Conservation (phyloP, 37 sponge, comb jelly and placozoan genomes). For the Oopsacas minuta region DNA sequence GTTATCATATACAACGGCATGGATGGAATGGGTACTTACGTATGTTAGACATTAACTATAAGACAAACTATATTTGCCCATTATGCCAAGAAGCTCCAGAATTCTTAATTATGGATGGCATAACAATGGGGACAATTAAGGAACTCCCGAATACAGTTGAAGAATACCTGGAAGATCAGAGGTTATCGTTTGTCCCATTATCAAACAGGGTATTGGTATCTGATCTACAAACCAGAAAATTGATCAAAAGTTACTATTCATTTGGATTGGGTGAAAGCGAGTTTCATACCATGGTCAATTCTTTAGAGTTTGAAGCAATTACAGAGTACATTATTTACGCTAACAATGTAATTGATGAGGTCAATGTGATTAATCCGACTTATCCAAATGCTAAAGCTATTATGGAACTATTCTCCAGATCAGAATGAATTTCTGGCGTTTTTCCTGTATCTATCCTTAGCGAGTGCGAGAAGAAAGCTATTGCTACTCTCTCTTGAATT, state of each 20-base stretch:
- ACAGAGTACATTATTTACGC: not conserved
- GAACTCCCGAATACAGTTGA: not conserved
- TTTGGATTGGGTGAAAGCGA: not conserved
- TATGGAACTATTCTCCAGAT: not conserved
- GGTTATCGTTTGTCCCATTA: not conserved
- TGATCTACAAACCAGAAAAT: not conserved
- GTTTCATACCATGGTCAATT: not conserved
- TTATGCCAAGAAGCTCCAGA: not conserved
- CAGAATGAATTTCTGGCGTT: not conserved
- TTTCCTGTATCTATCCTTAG: not conserved
- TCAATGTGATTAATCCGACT: not conserved
- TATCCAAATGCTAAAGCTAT: no score
- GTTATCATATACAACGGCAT: not conserved
- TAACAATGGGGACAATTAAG: not conserved
- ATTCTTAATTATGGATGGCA: not conserved
- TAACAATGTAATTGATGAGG: not conserved
- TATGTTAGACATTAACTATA: not conserved
- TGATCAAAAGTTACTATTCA: not conserved
- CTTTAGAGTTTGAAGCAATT: not conserved
- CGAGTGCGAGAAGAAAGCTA: not conserved
- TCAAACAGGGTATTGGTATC: not conserved
- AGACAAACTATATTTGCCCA: not conserved
- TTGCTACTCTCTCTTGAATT: no score
- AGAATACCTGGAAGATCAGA: not conserved
- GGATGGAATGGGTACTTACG: not conserved